A percentile compares a stretch with the other conserved stretches of the same genome.
Evolutionary conservation across 1,140 invertebrate genomes (phyloP).

Genomic region (Drosophila ficusphila): DNA sequence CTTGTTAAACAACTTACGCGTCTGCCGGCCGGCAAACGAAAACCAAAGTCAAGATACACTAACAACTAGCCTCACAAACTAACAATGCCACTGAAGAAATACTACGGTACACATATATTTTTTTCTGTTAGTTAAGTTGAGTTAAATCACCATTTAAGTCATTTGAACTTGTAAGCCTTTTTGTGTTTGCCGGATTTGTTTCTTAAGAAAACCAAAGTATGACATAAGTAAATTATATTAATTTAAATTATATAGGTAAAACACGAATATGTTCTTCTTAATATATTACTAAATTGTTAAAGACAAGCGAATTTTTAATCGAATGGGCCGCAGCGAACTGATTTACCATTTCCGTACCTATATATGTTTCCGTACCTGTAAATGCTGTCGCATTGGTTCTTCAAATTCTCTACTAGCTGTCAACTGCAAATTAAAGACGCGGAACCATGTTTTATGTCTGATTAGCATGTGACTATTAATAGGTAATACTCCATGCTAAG

Average conservation of each 20-base stretch:
- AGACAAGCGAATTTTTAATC: no score
- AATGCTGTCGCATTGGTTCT: not conserved
- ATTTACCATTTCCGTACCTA: no score
- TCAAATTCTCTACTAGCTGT: not conserved
- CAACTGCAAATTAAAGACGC: constrained; percentile 20
- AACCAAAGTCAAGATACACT: constrained; percentile 1
- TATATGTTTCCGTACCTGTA: not conserved
- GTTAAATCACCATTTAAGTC: constrained; percentile 34
- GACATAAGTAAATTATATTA: no score
- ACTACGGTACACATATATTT: no score
- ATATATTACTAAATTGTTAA: no score
- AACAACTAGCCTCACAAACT: constrained; percentile 48
- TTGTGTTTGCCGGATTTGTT: constrained; percentile 18
- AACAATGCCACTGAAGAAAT: constrained; percentile 60
- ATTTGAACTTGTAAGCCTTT: constrained; percentile 57
- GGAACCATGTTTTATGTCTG: constrained; percentile 41
- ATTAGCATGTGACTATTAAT: constrained; percentile 53
- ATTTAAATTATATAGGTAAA: no score
- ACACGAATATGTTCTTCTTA: no score
- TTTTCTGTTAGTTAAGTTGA: constrained; percentile 16
- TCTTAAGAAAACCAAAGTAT: no score
- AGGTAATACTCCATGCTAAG: constrained; percentile 9
- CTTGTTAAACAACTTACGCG: constrained; percentile 72
- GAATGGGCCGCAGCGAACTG: no score
- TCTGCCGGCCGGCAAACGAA: constrained; percentile 64